These are phyloP conservation scores for Enteromius paludinosus DNA, from an alignment of 2,797 vertebrate genomes.

Conservation along the genomic window DNA sequence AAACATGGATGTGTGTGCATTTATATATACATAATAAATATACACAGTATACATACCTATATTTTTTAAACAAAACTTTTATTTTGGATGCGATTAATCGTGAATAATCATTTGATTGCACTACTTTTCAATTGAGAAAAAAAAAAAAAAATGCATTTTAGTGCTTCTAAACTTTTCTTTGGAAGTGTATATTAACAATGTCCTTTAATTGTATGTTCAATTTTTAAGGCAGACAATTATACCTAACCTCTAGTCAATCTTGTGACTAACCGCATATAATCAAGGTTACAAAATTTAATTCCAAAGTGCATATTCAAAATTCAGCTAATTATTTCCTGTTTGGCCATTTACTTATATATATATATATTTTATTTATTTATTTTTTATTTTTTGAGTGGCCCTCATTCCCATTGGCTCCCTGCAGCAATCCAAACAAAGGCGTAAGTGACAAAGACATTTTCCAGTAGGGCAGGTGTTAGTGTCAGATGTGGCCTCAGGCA, in stretches of 20 bases:
- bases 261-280: neutral
- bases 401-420: slow-evolving; percentile 78
- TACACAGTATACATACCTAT: no score
- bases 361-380: neutral
- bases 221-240: neutral
- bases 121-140: neutral
- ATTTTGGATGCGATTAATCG: no score
- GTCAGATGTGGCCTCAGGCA: slow-evolving; percentile 85
- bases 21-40: no score
- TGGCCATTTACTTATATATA: neutral
- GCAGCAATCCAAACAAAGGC: slow-evolving; percentile 86
- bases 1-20: no score
- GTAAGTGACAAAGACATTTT: slow-evolving; percentile 89
- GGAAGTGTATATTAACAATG: neutral
- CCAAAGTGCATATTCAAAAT: neutral
- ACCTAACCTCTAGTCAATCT: neutral
- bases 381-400: slow-evolving; percentile 66
- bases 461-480: slow-evolving; percentile 91
- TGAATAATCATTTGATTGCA: no score
- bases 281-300: neutral
- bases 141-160: neutral
- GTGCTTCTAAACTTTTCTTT: no score
- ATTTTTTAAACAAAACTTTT: no score
- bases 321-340: slow-evolving; percentile 2
- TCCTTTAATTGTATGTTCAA: neutral